These are phyloP conservation scores for Bambusicola thoracicus DNA, from an alignment of 2,113 vertebrate species.

Conservation along the genomic window DNA sequence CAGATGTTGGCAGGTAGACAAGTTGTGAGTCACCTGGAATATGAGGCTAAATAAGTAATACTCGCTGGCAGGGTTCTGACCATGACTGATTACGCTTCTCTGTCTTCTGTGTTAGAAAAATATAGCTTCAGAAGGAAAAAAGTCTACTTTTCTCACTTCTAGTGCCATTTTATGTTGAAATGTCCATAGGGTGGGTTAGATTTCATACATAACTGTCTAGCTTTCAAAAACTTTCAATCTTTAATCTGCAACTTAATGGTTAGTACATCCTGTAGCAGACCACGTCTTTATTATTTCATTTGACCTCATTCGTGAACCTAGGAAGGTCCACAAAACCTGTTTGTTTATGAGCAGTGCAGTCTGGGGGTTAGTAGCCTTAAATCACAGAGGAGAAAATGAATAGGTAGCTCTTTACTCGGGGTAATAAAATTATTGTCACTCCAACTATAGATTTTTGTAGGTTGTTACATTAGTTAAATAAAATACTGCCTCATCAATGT, in stretches of 20 bases:
- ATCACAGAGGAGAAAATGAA: conserved; percentile 54
- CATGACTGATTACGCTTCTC: conserved; percentile 61
- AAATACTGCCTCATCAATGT: conserved; percentile 61
- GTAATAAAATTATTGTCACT: conserved; percentile 54
- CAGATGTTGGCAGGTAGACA: conserved; percentile 72
- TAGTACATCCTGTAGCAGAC: conserved; percentile 64
- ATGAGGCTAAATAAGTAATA: conserved; percentile 70
- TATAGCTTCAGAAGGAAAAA: conserved; percentile 47
- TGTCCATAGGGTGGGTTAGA: conserved; percentile 28
- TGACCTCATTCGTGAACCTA: conserved; percentile 66
- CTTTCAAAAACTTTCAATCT: conserved; percentile 70
- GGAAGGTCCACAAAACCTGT: conserved; percentile 60
- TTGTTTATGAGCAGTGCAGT: conserved; percentile 53
- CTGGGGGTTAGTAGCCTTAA: conserved; percentile 52
- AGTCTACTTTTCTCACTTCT: conserved; percentile 67
- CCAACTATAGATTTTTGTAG: conserved; percentile 54
- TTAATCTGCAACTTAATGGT: conserved; percentile 68
- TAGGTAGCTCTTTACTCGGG: conserved; percentile 22
- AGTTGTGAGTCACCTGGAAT: conserved; percentile 69
- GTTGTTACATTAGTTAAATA: conserved; percentile 57
- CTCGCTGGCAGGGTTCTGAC: conserved; percentile 67
- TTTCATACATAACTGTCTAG: conserved; percentile 61
- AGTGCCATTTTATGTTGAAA: conserved; percentile 58
- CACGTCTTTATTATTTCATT: conserved; percentile 68
- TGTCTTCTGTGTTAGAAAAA: conserved; percentile 69